Evolutionary conservation across 2,113 vertebrate genomes (phyloP), one percentile per base, ranked within the genome.

Genomic region (Cromileptes altivelis): DNA sequence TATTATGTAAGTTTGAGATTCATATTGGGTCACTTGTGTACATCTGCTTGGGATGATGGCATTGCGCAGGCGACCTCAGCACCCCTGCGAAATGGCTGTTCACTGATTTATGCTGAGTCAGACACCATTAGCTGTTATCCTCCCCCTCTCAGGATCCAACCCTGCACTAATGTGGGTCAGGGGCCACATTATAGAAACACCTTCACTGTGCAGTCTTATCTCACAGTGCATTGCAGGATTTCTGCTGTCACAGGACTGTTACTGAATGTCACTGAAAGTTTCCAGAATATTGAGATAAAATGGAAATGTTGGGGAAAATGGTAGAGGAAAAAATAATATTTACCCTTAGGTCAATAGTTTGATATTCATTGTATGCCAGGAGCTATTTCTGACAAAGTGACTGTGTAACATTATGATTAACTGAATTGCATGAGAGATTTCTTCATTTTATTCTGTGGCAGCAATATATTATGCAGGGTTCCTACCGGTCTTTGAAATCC

Each of bases 51-150:
- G 56, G 65, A 69, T 81, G 89, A 86, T 74, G 89, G 76, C 64
- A 0, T 68, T 70, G 82, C 19, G 15, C 76, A 62, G 74, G 52
- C 42, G 69, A 91, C 81, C 91, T 87, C 80, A 61, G 80, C 68
- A 76, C 58, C 75, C 14, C 47, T 19, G n/a, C 3, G 4, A 80
- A 90, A 86, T 61, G 76, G 74, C 83, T 83, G 81, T 73, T 80
- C 71, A 33, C 75, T 64, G 68, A 78, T 81, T 85, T 83, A 65
- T 85, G 92, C 89, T 89, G 91, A 92, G 86, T 92, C 88, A 92
- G 87, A 90, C 69, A 70, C 90, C 92, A 92, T 92, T 92, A 92
- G 75, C 85, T 84, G 64, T 86, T 89, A 81, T 90, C 78, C 69
- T 70, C 61, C n/a, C 40, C 70, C 91, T 90, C 88, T 89, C 82